phyloP scores from a whole-genome alignment of 2,888 invertebrate species.

The Zaprionus lineosus region DNA sequence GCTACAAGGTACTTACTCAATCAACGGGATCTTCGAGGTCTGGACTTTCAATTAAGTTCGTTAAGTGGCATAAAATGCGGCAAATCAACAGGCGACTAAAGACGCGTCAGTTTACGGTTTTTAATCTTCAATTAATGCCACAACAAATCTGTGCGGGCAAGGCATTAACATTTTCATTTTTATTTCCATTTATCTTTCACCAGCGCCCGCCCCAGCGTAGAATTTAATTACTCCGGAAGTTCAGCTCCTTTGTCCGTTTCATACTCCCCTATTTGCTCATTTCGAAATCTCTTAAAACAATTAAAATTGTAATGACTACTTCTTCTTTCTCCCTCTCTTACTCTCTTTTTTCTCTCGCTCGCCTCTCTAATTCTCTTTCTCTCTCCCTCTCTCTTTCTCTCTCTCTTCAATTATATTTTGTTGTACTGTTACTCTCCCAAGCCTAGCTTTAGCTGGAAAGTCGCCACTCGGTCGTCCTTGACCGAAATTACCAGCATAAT shows the following conservation, averaged over 20 bases:
- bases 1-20: too few relatives aligned
- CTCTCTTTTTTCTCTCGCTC: too few relatives aligned
- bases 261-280: slow-evolving; percentile 53
- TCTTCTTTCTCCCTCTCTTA: too few relatives aligned
- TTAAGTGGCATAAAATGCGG: slow-evolving; percentile 37
- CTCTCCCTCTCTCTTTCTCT: too few relatives aligned
- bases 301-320: slow-evolving; percentile 59
- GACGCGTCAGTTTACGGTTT: slow-evolving; percentile 40
- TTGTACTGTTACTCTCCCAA: too few relatives aligned
- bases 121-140: slow-evolving; percentile 66
- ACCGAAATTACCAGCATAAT: slow-evolving; percentile 72
- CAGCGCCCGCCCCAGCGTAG: neutral
- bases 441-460: too few relatives aligned
- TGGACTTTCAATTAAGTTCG: slow-evolving; percentile 35
- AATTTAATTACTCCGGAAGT: slow-evolving; percentile 41
- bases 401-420: too few relatives aligned
- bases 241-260: slow-evolving; percentile 40
- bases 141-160: slow-evolving; percentile 68
- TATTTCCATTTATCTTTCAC: slow-evolving; percentile 30
- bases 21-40: too few relatives aligned
- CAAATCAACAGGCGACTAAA: slow-evolving; percentile 26
- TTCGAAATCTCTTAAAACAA: slow-evolving; percentile 65
- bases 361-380: too few relatives aligned
- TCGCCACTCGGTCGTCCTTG: slow-evolving; percentile 31
- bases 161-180: slow-evolving; percentile 46